Evolutionary conservation across 2,888 invertebrate species (phyloP), one percentile per base, ranked within the genome.

Genomic region (Platerodrilus igneus): DNA sequence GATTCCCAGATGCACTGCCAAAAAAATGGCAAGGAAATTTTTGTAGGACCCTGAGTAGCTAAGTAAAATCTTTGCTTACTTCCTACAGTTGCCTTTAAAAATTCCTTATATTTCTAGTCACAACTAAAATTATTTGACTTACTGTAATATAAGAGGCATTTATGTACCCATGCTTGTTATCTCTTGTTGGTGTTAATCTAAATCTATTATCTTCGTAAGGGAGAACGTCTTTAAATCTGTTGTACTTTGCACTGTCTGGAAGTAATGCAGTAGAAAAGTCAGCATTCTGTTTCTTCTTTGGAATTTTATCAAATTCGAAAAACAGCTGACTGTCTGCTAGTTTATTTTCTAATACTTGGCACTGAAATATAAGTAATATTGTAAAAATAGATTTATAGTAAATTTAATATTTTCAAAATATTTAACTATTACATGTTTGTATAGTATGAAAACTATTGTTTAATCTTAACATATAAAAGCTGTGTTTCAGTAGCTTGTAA

Each of bases 1-100:
- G 85, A 81, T 69, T 91, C 90, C 90, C 91, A 92, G 32, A 86
- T 81, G 71, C 88, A 84, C 69, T 89, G 87, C 93, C 93, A 94
- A 67, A 92, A 83, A 57, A 63, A 62, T 18, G 67, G 63, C 2
- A 78, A 67, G 1, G 81, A 83, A 41, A 72, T 69, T 20, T 73
- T 65, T 17, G 79, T 68, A 1, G 83, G 83, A 2, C 79, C 79
- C 61, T 84, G 83, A n/a, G 79, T 78, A 5, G 85, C 83, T 47
- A 92, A 85, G 70, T 92, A 93, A 70, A 89, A 89, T 48, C 88
- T 78, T 58, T 88, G 86, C 47, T 82, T 79, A 49, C 79, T 81
- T 55, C 88, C 88, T 6, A 91, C 86, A 2, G 85, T 85, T 60
- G 89, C 83, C 88, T 89, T 61, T 1, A 59, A 53, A n/a, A 31